Conservation (phyloP, 2,888 invertebrate species). For the Hydrotaea diabolus region DNA sequence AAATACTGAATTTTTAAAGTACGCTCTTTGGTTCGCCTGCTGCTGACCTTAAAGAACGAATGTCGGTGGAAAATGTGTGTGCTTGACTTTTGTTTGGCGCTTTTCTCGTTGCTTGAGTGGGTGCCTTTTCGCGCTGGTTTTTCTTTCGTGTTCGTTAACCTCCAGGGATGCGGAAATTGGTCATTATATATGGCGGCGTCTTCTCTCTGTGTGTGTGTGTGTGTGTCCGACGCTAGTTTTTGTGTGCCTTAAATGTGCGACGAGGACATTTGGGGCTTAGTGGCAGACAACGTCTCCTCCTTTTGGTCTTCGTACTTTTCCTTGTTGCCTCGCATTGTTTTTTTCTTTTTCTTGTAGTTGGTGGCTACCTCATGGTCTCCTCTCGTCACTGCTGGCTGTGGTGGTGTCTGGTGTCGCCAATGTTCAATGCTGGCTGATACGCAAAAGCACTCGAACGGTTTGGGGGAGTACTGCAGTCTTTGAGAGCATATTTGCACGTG, state of each 20-base stretch:
- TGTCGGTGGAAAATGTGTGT: neutral
- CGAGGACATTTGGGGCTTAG: conserved; percentile 55
- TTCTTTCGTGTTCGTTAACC: conserved; percentile 64
- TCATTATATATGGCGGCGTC: conserved; percentile 73
- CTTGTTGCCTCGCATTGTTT: conserved; percentile 22
- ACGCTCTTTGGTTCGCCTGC: neutral
- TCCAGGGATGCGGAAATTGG: conserved; percentile 73
- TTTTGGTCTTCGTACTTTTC: neutral
- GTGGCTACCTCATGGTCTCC: neutral
- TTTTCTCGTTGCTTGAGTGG: neutral
- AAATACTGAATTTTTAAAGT: conserved; percentile 20
- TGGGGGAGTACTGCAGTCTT: neutral
- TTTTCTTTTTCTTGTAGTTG: too few relatives aligned
- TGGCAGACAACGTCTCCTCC: conserved; percentile 38
- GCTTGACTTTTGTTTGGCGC: neutral
- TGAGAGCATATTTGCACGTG: conserved; percentile 62
- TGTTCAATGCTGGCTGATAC: neutral
- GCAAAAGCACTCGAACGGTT: neutral
- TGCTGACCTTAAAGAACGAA: conserved; percentile 1
- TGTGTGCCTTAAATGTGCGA: neutral
- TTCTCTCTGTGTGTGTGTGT: neutral
- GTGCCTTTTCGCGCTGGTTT: neutral
- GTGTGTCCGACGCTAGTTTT: conserved; percentile 5
- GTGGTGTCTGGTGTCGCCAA: neutral
- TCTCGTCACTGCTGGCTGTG: neutral